These are phyloP conservation scores for Pagrus major DNA, from an alignment of 2,113 vertebrate species.

Conservation along the genomic window DNA sequence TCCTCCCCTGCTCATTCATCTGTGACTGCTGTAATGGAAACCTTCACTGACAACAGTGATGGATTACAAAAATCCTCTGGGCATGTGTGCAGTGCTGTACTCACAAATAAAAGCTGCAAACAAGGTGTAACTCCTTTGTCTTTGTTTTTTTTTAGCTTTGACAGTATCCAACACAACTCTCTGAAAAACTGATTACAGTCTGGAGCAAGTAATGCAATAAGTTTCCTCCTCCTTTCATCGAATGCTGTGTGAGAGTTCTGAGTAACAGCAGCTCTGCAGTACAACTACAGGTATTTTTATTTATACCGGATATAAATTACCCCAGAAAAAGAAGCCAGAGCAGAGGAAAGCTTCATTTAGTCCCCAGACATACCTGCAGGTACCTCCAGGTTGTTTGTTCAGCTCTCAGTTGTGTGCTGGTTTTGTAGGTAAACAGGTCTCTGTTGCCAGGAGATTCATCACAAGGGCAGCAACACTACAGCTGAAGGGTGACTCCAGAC, in stretches of 20 bases:
- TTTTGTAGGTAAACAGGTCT: slow-evolving; percentile 60
- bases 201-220: slow-evolving; percentile 8
- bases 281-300: neutral
- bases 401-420: slow-evolving; percentile 22
- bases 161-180: slow-evolving; percentile 20
- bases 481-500: slow-evolving; percentile 18
- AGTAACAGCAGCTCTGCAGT: neutral
- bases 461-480: slow-evolving; percentile 19
- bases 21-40: slow-evolving; percentile 74
- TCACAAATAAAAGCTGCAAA: slow-evolving; percentile 52
- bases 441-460: slow-evolving; percentile 71
- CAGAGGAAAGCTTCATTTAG: neutral
- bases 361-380: slow-evolving; percentile 43
- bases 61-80: slow-evolving; percentile 54
- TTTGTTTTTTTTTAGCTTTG: neutral
- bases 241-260: neutral
- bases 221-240: slow-evolving; percentile 1
- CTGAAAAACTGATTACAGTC: slow-evolving; percentile 22
- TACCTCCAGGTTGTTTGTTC: slow-evolving; percentile 37
- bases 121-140: slow-evolving; percentile 17
- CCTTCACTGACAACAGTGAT: slow-evolving; percentile 62
- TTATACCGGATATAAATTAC: slow-evolving; percentile 17
- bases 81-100: slow-evolving; percentile 39
- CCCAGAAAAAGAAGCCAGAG: neutral
- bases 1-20: slow-evolving; percentile 64